phyloP scores from a whole-genome alignment of 2,797 vertebrate genomes.

The Benthosema pterotum region DNA sequence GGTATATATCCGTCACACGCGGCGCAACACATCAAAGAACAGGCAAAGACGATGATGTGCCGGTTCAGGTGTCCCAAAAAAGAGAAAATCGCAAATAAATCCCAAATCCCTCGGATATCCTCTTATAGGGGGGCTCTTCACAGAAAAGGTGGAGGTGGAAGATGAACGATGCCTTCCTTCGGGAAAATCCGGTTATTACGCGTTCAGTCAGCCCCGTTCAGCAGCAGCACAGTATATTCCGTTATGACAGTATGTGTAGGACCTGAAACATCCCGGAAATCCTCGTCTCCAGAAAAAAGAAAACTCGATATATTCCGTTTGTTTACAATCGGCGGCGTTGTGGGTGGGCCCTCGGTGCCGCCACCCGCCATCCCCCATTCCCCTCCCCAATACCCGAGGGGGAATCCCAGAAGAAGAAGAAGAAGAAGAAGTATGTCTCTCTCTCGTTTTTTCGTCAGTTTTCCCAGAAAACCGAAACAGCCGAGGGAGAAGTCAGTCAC shows the following conservation, averaged over 20 bases:
- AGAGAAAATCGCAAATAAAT: conserved; percentile 34
- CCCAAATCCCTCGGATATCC: conserved; percentile 66
- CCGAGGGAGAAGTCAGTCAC: conserved; percentile 25
- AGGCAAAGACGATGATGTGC: conserved; percentile 50
- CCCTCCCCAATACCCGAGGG: no score
- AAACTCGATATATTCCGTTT: no score
- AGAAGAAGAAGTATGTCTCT: no score
- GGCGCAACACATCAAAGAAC: conserved; percentile 49
- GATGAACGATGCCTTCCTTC: conserved; percentile 2
- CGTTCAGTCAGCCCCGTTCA: conserved; percentile 39
- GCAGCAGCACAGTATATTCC: conserved; percentile 39
- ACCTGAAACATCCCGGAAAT: conserved; percentile 54
- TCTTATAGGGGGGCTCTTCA: conserved; percentile 57
- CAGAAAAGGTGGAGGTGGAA: conserved; percentile 45
- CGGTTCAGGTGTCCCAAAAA: conserved; percentile 53
- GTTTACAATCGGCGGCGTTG: no score
- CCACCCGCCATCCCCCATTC: no score
- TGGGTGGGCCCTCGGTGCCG: no score
- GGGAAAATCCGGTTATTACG: conserved; percentile 62
- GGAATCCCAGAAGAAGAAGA: no score
- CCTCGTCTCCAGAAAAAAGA: conserved; percentile 18
- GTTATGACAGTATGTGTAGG: conserved; percentile 48
- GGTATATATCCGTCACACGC: conserved; percentile 54
- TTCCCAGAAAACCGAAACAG: conserved; percentile 8
- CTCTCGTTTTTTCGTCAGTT: no score